Evolutionary conservation across 92 coral and sea anemone genomes (phyloP).

Genomic region (Porites divaricata): DNA sequence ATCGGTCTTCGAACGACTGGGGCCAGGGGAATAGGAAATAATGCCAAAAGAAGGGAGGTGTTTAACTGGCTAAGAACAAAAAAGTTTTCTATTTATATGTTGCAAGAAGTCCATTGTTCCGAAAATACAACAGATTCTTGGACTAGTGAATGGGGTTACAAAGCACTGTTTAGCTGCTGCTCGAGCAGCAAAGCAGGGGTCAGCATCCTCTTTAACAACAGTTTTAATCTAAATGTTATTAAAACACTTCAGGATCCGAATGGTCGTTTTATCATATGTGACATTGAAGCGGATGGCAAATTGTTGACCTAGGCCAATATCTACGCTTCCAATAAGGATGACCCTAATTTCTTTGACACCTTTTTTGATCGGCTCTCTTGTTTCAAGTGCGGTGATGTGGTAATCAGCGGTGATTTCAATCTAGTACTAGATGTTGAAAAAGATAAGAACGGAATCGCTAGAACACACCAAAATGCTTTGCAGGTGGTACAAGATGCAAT

Average conservation of each 20-base stretch:
- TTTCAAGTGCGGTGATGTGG: slow-evolving; percentile 2
- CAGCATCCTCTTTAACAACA: slow-evolving; percentile 33
- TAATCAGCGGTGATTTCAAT: slow-evolving; percentile 3
- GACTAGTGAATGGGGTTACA: slow-evolving; percentile 3
- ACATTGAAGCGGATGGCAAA: not conserved
- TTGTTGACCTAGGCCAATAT: not conserved
- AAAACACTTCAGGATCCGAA: slow-evolving; percentile 7
- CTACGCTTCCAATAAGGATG: too few relatives aligned
- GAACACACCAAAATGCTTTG: slow-evolving; percentile 25
- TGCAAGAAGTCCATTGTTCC: too few relatives aligned
- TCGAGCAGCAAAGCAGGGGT: slow-evolving; percentile 32
- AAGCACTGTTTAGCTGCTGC: slow-evolving; percentile 35
- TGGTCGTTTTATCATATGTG: not conserved
- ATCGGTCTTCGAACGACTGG: too few relatives aligned
- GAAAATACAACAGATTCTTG: too few relatives aligned
- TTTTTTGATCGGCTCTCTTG: not conserved
- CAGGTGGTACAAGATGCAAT: not conserved
- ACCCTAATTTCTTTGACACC: not conserved
- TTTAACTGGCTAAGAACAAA: too few relatives aligned
- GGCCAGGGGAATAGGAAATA: too few relatives aligned
- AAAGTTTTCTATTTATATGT: too few relatives aligned
- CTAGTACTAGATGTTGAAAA: too few relatives aligned
- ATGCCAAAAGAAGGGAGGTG: too few relatives aligned
- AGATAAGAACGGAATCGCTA: not conserved
- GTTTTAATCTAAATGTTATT: slow-evolving; percentile 3